These are phyloP conservation scores for Sarcoramphus papa DNA, from an alignment of 2,797 vertebrate genomes.

Conservation along the genomic window DNA sequence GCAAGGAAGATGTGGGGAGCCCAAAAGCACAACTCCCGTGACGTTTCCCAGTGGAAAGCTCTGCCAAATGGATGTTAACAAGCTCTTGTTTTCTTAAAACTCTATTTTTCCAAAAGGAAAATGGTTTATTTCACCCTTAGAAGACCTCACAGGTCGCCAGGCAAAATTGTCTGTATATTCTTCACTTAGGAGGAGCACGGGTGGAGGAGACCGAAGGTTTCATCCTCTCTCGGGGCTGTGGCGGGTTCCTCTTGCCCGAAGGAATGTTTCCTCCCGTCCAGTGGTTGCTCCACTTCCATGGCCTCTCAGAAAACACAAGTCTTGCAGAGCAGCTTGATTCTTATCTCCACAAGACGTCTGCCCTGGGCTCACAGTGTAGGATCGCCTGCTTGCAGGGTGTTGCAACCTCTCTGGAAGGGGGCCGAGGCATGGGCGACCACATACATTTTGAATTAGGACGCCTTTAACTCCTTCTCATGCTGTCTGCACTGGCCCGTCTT, in stretches of 20 bases:
- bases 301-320: neutral
- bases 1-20: neutral
- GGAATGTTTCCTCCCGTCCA: neutral
- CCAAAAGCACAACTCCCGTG: neutral
- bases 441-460: neutral
- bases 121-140: neutral
- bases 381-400: neutral
- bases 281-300: neutral
- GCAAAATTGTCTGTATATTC: neutral
- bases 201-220: neutral
- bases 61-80: neutral
- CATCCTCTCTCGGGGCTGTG: neutral
- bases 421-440: neutral
- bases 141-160: neutral
- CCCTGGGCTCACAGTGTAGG: accelerated
- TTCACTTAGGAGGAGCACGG: neutral
- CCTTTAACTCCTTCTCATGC: neutral
- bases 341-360: neutral
- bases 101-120: neutral
- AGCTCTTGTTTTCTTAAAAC: neutral
- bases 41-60: neutral
- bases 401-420: neutral
- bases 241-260: neutral
- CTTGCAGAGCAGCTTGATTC: neutral
- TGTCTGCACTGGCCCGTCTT: accelerated